Base-by-base conservation (phyloP, 2,888 invertebrate genomes). In the Drosophila mercatorum region DNA sequence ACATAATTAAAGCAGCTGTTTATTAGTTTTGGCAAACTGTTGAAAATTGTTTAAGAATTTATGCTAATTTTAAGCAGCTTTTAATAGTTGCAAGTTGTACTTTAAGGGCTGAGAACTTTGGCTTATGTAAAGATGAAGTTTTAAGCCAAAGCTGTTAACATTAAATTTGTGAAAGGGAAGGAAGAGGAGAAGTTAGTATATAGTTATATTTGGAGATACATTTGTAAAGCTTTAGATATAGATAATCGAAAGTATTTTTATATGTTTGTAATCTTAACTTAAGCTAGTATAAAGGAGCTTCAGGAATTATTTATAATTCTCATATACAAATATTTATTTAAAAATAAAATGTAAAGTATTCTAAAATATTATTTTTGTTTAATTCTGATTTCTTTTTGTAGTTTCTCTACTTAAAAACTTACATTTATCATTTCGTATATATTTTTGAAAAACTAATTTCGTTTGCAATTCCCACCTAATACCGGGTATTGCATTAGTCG, bases 1-100 rank as follows among this genome's bases (percentile, higher is more conserved):
- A 71, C 71, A 52, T 56, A 47, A 43, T 71, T 72, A 56, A 64
- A 59, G 52, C 40, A 31, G 53, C 49, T 46, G 46, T 47, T 31
- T 40, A 34, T 58, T 56, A 71, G 60, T 49, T 71, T 51, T 14
- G 40, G 46, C 38, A 66, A 58, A 46, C n/a, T 28, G 28, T 28
- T 22, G 22, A 36, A 41, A 46, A 46, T 31, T 34, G 14, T 40
- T 41, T 28, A 22, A 44, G 10, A 51, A 51, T 57, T 46, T 57
- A 47, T 70, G 61, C 34, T 70, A 70, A 68, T 68, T 14, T 43
- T 38, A 43, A 70, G 38, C 38, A 14, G 43, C 12, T 51, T 40
- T 44, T 26, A 57, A 57, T 69, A 38, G 43, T 44, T 44, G n/a
- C 7, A 55, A 31, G 12, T 28, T 52, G 0, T 22, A 11, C 55